A percentile compares a stretch with the other conserved stretches of the same genome.
These are phyloP conservation scores for Pollenia amentaria DNA, from an alignment of 2,888 invertebrate species.

Conservation along the genomic window DNA sequence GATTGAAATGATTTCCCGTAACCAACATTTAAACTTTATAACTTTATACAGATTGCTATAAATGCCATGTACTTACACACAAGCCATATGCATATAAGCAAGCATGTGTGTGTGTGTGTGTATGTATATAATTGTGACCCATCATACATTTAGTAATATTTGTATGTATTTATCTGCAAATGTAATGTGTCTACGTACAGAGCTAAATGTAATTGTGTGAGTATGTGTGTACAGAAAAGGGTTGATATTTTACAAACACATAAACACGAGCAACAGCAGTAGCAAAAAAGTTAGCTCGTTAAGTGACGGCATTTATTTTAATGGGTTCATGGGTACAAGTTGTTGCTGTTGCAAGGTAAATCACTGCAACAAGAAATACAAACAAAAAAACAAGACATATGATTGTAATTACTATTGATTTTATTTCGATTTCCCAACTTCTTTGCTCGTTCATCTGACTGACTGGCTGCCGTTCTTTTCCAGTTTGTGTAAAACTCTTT, in stretches of 20 bases:
- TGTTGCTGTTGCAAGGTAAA: constrained; percentile 62
- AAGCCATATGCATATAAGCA: not conserved
- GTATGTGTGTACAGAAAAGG: not conserved
- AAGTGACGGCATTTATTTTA: constrained; percentile 62
- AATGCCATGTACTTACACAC: constrained; percentile 9
- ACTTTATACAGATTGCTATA: not conserved
- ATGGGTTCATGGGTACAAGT: constrained; percentile 52
- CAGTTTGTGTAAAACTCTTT: no score
- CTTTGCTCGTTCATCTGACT: not conserved
- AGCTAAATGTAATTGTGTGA: not conserved
- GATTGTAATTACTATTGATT: constrained; percentile 58
- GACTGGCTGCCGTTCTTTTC: not conserved
- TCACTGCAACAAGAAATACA: constrained; percentile 20
- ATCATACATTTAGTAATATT: not conserved
- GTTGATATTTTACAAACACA: not conserved
- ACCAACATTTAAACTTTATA: not conserved
- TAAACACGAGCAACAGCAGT: not conserved
- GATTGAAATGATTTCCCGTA: constrained; percentile 11
- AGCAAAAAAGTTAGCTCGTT: constrained; percentile 32
- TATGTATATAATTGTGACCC: no score
- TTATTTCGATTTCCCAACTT: not conserved
- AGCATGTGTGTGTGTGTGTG: no score
- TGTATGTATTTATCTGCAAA: not conserved
- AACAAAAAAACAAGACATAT: not conserved
- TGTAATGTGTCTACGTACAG: not conserved